Base-by-base conservation (phyloP, 1,140 invertebrate genomes). In the Hycleus phaleratus region DNA sequence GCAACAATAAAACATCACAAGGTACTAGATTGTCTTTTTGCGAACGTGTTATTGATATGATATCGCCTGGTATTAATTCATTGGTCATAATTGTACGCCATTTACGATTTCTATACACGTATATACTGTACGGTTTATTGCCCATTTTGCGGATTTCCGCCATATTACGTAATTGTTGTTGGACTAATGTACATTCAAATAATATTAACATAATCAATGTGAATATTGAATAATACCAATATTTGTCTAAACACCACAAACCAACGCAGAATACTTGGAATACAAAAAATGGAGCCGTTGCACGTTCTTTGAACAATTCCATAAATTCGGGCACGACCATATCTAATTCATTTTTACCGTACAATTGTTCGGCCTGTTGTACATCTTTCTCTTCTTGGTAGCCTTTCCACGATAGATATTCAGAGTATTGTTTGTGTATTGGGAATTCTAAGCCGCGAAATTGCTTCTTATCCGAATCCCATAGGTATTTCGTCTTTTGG, bases 81-180 rank as follows among this genome's bases (percentile, higher is more conserved):
- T 94, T 86, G 60, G 88, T 91, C 57, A 86, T 79, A 39, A 98
- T 84, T 46, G 83, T 82, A 43, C 91, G 80, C 97, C 97, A 99
- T 73, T 91, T 85, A 67, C 91, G 83, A 71, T 93, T 91, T 65
- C 97, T 83, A 70, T 98, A 97, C 0, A 93, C 94, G 83, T 95
- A 86, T 62, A 98, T 89, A 56, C 84, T 81, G 71, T 96, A 97
- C 0, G 95, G 93, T 76, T 96, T 96, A 65, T 96, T 98, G 11
- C 96, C 97, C 97, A 99, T 99, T 78, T 97, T 95, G n/a, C 96
- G 81, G 63, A 99, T 98, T 78, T 98, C 95, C n/a, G 93, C 86
- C 93, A 99, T 97, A 73, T 99, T 99, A 63, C 91, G 79, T 4
- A 99, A 70, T 71, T 99, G 97, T 71, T 99, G 97, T 68, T 98